Conservation (phyloP, 2,888 invertebrate genomes). For the Xestia rhomboidea region DNA sequence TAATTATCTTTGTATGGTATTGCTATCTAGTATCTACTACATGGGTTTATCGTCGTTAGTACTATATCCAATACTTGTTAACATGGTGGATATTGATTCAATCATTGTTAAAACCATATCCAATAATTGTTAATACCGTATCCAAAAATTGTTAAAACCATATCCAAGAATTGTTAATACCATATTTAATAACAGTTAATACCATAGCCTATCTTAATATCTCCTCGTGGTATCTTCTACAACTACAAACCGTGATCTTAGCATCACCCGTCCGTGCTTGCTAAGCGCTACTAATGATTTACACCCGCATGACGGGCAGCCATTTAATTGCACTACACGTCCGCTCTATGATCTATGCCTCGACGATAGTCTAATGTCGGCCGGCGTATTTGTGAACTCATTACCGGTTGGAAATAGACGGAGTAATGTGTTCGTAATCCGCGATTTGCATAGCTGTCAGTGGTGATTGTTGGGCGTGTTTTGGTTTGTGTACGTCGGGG, state of each 20-base stretch:
- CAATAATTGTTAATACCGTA: not conserved
- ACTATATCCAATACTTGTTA: not conserved
- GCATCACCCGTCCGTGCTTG: slow-evolving; percentile 29
- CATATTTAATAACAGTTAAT: not conserved
- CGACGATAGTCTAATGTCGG: slow-evolving; percentile 61
- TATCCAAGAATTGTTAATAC: not conserved
- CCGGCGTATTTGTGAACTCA: slow-evolving; percentile 59
- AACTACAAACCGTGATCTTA: slow-evolving; percentile 32
- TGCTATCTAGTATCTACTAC: too few relatives aligned
- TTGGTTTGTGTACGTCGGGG: not conserved
- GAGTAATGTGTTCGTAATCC: slow-evolving; percentile 38
- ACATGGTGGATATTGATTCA: too few relatives aligned
- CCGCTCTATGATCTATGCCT: slow-evolving; percentile 55
- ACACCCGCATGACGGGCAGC: slow-evolving; percentile 54
- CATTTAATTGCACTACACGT: slow-evolving; percentile 64
- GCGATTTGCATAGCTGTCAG: slow-evolving; percentile 53
- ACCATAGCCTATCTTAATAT: not conserved
- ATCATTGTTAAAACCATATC: not conserved
- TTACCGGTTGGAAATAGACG: slow-evolving; percentile 59
- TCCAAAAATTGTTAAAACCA: not conserved
- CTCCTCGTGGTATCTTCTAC: slow-evolving; percentile 3
- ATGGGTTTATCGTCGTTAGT: too few relatives aligned
- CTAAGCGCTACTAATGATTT: slow-evolving; percentile 63
- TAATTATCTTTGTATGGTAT: too few relatives aligned
- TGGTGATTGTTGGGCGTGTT: slow-evolving; percentile 27